Percentiles rank a stretch among this genome's conserved stretches.
Conservation (phyloP, 2,113 vertebrate species). For the Callaeas wilsoni region DNA sequence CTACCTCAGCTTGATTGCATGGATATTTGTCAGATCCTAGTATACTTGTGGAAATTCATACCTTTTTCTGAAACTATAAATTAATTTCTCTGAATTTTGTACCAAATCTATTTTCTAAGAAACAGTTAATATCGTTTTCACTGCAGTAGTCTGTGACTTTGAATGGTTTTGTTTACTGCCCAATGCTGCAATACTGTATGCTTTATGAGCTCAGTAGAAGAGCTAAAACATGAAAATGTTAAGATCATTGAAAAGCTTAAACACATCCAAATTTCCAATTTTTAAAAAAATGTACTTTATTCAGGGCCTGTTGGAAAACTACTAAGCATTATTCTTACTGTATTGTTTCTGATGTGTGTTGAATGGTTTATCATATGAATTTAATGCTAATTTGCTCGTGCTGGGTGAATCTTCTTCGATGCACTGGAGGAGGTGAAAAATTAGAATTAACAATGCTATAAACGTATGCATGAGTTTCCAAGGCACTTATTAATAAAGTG, state of each 20-base stretch:
- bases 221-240: not conserved
- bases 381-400: not conserved
- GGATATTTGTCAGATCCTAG: not conserved
- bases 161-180: not conserved
- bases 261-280: not conserved
- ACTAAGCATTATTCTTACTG: not conserved
- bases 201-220: not conserved
- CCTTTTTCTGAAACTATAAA: not conserved
- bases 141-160: not conserved
- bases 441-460: not conserved
- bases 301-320: not conserved
- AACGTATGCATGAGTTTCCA: not conserved
- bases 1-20: not conserved
- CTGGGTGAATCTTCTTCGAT: not conserved
- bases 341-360: not conserved
- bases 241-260: not conserved
- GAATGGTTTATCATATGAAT: not conserved
- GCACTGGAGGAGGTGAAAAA: not conserved
- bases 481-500: not conserved
- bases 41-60: not conserved
- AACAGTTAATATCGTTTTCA: not conserved
- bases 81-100: not conserved
- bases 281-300: not conserved
- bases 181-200: not conserved
- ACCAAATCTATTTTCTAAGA: not conserved